phyloP scores from a whole-genome alignment of 37 sponge, comb jelly and placozoan genomes.

The Beroe ovata region DNA sequence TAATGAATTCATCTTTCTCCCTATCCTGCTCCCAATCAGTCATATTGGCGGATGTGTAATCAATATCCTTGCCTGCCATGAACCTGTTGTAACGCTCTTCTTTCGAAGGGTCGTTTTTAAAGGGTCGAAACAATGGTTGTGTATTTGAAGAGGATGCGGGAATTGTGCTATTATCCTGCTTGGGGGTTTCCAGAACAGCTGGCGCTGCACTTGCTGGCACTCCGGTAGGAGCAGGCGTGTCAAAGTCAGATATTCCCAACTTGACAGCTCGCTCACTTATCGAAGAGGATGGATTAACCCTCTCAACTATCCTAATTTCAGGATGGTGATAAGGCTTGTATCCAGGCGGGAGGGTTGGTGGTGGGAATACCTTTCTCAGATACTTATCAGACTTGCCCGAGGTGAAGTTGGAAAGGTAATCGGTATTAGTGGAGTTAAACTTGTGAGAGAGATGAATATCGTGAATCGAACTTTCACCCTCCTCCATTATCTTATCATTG shows the following conservation, averaged over 20 bases:
- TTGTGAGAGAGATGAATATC: neutral
- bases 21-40: conserved; percentile 86
- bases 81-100: conserved; percentile 21
- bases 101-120: conserved; percentile 6
- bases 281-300: neutral
- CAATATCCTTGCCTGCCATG: neutral
- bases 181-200: neutral
- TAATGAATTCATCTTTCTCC: conserved; percentile 77
- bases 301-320: neutral
- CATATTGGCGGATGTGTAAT: conserved; percentile 62
- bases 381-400: conserved; percentile 24
- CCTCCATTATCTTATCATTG: conserved; percentile 68
- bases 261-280: neutral
- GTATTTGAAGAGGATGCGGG: neutral
- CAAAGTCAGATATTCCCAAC: conserved; percentile 8
- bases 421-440: neutral
- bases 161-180: neutral
- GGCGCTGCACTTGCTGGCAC: neutral
- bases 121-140: neutral
- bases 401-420: neutral
- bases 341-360: neutral
- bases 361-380: neutral
- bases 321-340: conserved; percentile 7
- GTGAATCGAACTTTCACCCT: conserved; percentile 55
- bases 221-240: neutral